A percentile compares a stretch with the other conserved stretches of the same genome.
phyloP scores from a whole-genome alignment of 2,797 vertebrate species.

The Mustela erminea region DNA sequence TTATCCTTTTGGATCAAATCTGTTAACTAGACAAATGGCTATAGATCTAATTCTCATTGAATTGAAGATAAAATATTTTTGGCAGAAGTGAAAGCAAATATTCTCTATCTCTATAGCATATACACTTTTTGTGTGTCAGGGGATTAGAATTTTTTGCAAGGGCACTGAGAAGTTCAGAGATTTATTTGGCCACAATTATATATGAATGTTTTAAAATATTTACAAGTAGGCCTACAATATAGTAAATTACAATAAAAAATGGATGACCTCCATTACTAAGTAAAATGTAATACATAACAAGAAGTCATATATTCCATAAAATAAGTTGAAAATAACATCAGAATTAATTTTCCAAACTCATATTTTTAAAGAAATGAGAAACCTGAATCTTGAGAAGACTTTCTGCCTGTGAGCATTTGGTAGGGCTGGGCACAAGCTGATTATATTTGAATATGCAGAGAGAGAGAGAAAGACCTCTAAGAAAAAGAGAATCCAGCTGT shows the following conservation, averaged over 20 bases:
- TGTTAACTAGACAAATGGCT: background rate
- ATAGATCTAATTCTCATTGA: background rate
- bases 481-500: background rate
- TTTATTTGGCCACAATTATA: background rate
- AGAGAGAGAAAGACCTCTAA: background rate
- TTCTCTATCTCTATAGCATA: background rate
- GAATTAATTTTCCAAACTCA: background rate
- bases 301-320: background rate
- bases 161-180: background rate
- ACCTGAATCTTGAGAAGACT: background rate
- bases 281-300: background rate
- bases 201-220: background rate
- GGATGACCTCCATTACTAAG: background rate
- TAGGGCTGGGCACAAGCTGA: background rate
- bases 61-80: constrained; percentile 44
- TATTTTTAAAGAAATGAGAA: background rate
- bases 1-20: background rate
- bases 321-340: background rate
- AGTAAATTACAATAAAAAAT: background rate
- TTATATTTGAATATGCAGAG: background rate
- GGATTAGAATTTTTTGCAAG: background rate
- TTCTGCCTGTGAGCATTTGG: background rate
- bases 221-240: background rate
- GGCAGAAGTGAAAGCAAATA: constrained; percentile 8
- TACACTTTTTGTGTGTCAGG: background rate